Percentiles rank a stretch among this genome's conserved stretches.
Evolutionary conservation across 92 coral and sea anemone genomes (phyloP).

Genomic region (Porites lobata): DNA sequence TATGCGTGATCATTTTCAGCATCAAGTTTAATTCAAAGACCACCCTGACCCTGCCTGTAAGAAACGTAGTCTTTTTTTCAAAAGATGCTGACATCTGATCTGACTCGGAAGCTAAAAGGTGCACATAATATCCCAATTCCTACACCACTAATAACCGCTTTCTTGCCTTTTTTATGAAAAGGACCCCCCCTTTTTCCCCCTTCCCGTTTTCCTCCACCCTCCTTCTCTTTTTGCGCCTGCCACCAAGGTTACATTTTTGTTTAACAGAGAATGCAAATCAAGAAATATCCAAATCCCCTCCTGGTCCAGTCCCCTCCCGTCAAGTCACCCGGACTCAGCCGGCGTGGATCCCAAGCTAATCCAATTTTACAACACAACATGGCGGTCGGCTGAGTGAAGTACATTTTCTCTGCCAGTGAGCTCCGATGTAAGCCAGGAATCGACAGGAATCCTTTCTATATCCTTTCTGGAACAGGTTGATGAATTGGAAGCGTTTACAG

Average conservation of each 20-base stretch:
- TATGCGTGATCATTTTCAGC: too few relatives aligned
- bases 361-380: not conserved
- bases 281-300: too few relatives aligned
- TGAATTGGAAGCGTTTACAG: not conserved
- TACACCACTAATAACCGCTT: too few relatives aligned
- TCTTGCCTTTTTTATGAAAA: too few relatives aligned
- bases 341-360: slow-evolving; percentile 26
- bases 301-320: not conserved
- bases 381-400: not conserved
- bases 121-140: too few relatives aligned
- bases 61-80: too few relatives aligned
- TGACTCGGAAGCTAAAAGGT: too few relatives aligned
- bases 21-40: too few relatives aligned
- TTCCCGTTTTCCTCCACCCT: not conserved
- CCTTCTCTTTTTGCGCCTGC: not conserved
- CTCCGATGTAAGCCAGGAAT: slow-evolving; percentile 1
- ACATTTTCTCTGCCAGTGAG: not conserved
- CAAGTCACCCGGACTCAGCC: not conserved
- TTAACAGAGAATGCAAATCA: too few relatives aligned
- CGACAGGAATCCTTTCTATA: not conserved
- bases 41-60: too few relatives aligned
- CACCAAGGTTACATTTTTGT: too few relatives aligned
- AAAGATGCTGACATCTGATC: too few relatives aligned
- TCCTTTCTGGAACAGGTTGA: not conserved
- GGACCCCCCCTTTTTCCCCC: not conserved